Base-by-base conservation (phyloP, 1,140 invertebrate species). In the Polypedilum pembai region DNA sequence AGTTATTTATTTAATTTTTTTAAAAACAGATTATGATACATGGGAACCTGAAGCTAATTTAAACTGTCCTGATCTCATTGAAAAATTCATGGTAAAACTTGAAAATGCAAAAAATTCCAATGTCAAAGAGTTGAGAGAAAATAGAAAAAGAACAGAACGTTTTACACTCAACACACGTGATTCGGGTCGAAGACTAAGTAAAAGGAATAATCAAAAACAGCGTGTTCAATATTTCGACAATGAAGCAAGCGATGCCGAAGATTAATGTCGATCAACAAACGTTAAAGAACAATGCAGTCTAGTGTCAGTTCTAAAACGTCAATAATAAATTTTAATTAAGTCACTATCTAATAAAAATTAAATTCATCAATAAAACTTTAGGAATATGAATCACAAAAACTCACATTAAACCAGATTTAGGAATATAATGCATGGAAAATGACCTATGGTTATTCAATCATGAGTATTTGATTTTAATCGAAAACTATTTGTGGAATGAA, bases 21-120 rank as follows among this genome's bases (percentile, higher is more conserved):
- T 33, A 3, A 33, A 33, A 33, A 33, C 5, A 33, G 24, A 85
- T 73, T 85, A 88, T 77, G 86, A 89, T 77, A 87, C 87, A 15
- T 90, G 89, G 89, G 89, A 90, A 79, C 88, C 88, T 2, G 88
- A 90, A 79, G 85, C 84, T 41, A 85, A 90, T 79, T 80, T 90
- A 40, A 86, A 87, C 77, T 90, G 88, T 80, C 82, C 84, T 3
- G 87, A 90, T 74, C 78, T 90, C 17, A 88, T 90, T 24, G 82
- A 85, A 21, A 88, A 85, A 77, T 90, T 88, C 77, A 86, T 89
- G 85, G 80, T 83, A n/a, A 88, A 88, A 82, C 80, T 82, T 2
- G 78, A 80, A 12, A 69, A 77, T 20, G 82, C 83, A 0, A 86
- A 83, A 75, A 79, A 75, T 21, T 40, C 78, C 0, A 81, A 82